Conservation (phyloP, 2,113 vertebrate species). For the Erythrocebus patas region DNA sequence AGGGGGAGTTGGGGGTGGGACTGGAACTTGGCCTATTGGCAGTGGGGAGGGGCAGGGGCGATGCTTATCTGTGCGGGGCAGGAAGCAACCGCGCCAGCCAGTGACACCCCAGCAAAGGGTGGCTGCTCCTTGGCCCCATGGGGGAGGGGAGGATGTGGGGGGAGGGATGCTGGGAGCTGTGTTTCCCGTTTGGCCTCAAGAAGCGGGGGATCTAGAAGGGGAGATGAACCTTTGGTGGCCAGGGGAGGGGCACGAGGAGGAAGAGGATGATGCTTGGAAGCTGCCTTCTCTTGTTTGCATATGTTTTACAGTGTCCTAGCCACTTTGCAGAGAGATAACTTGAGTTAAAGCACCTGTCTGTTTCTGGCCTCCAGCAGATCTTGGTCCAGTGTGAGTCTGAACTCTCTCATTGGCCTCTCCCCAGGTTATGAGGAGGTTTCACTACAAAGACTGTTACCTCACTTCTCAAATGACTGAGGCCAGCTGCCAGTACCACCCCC, state of each 20-base stretch:
- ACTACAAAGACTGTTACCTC: not conserved
- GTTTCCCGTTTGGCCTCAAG: constrained; percentile 47
- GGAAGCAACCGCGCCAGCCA: constrained; percentile 70
- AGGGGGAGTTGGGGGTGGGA: not conserved
- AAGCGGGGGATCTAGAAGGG: not conserved
- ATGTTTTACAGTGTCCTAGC: not conserved
- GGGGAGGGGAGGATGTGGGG: constrained; percentile 67
- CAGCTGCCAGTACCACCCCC: not conserved
- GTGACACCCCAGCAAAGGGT: constrained; percentile 69
- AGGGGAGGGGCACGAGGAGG: not conserved
- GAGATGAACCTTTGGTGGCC: constrained; percentile 12
- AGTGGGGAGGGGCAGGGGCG: constrained; percentile 59
- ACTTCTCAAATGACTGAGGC: not conserved
- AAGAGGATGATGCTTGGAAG: not conserved
- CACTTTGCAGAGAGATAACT: not conserved
- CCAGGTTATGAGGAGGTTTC: not conserved
- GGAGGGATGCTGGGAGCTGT: constrained; percentile 49
- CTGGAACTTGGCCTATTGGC: constrained; percentile 65
- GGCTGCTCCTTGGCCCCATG: constrained; percentile 69
- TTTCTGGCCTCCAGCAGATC: not conserved
- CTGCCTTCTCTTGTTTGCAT: not conserved
- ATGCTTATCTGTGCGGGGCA: constrained; percentile 78
- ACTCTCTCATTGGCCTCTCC: not conserved
- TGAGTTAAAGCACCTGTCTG: not conserved
- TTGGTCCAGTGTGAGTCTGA: not conserved